Percentiles rank a stretch among this genome's conserved stretches.
Evolutionary conservation across 2,888 invertebrate genomes (phyloP).

Genomic region (Tenthredo notha): DNA sequence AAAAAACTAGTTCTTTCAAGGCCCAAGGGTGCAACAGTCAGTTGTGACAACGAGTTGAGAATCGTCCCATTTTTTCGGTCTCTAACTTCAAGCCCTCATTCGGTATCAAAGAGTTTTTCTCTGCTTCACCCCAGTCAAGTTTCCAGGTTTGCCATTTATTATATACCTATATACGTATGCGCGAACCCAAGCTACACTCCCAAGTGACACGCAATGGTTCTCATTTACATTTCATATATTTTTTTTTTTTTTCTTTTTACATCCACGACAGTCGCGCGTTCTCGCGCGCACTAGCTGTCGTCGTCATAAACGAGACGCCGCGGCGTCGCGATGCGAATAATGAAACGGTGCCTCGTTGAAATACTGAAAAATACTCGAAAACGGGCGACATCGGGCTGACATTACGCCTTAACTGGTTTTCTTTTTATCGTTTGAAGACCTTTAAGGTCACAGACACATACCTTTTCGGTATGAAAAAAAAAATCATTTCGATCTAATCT

Average conservation of each 20-base stretch:
- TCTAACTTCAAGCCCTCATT: background rate
- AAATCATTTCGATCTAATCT: background rate
- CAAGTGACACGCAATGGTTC: conserved; percentile 36
- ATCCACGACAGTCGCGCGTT: conserved; percentile 5
- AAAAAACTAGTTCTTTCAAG: conserved; percentile 6
- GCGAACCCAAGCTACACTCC: background rate
- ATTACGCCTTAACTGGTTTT: background rate
- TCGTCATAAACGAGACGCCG: conserved; percentile 28
- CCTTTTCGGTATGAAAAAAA: background rate
- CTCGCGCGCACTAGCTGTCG: background rate
- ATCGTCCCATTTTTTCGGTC: conserved; percentile 23
- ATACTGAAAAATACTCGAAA: conserved; percentile 18
- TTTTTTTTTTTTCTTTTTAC: background rate
- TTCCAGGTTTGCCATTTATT: background rate
- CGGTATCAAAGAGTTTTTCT: conserved; percentile 13
- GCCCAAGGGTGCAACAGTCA: background rate
- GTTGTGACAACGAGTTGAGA: conserved; percentile 24
- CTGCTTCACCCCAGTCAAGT: conserved; percentile 21
- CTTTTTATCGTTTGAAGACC: background rate
- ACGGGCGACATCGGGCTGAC: background rate
- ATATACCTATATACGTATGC: conserved; percentile 14
- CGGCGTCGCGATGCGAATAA: conserved; percentile 23
- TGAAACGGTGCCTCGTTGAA: conserved; percentile 25
- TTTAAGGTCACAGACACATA: background rate
- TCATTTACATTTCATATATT: conserved; percentile 33